Base-by-base conservation (phyloP, 2,888 invertebrate genomes). In the Junonia oenone region DNA sequence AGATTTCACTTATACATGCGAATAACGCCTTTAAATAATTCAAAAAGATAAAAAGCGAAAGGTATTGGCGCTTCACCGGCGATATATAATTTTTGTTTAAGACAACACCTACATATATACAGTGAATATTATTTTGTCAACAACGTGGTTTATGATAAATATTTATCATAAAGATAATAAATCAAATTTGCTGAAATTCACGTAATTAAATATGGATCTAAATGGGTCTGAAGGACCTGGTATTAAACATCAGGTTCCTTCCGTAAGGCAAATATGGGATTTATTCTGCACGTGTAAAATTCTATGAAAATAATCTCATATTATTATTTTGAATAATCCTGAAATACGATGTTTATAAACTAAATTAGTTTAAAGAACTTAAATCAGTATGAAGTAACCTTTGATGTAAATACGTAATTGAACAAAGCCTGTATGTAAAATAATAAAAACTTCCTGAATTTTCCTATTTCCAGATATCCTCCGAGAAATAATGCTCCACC, bases 381-480 rank as follows among this genome's bases (percentile, higher is more conserved):
- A 13, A 1, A 6, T 29, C 8, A 29, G 29, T 37, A 8, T 15
- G 2, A 17, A 19, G n/a, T 17, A 11, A 29, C 17, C 4, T 40
- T 4, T 3, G 11, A 15, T 17, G 9, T 17, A 38, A 19, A 19
- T 3, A 2, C 8, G 19, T 11, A 40, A 17, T 1, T 15, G 11
- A 37, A 37, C 4, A 33, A 33, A 33, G 0, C 11, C n/a, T n/a
- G 14, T 19, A 40, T 19, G 4, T 37, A 37, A 8, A 19, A 19
- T 40, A 19, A 9, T 17, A 19, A 40, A 40, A 38, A 19, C 35
- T 9, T 29, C 11, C 35, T 6, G 26, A 27, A 14, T 48, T 31
- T 55, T 57, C 50, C 53, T 43, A 52, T 55, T 83, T 82, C 48
- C 90, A 91, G 91, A 72, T 91, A 86, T 73, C 83, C 83, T 33